Base-by-base conservation (phyloP, 2,797 vertebrate species). In the Mareca penelope region DNA sequence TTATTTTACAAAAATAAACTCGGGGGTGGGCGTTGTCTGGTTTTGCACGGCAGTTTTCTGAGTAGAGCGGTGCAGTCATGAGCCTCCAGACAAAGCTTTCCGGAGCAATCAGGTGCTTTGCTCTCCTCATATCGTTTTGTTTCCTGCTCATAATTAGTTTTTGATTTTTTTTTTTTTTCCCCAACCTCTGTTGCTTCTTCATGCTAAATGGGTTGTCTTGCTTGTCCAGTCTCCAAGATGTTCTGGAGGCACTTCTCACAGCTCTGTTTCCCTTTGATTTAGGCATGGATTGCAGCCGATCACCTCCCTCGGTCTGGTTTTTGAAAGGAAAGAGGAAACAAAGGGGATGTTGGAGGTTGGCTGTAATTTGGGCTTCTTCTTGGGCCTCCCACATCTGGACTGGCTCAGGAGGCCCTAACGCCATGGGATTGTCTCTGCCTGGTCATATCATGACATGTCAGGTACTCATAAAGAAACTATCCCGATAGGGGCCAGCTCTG, bases 1-100 rank as follows among this genome's bases (percentile, higher is more conserved):
- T 87, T 94, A 96, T 96, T 96, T 82, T 82, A 63, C 68, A 89
- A 85, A 93, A 96, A 89, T 80, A 79, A 87, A 63, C 68, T 18
- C 3, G 3, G 31, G 23, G 48, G 6, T 44, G 26, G 5, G 26
- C 15, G 22, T 55, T 2, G 0, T 33, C n/a, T 19, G 18, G 9
- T n/a, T 82, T 64, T 73, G 28, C 75, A 61, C 59, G 10, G 63
- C 53, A 55, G 31, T 76, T 46, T 42, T 31, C 4, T 0, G 7
- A 61, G 39, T 5, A 1, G 4, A 48, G 59, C 5, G 44, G 39
- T 10, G 6, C 60, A 53, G 24, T 31, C 8, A 2, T 7, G 56
- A 81, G 4, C 16, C 31, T 70, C 31, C 52, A 39, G 73, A 33
- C 24, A 37, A 31, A 4, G 8, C 40, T 18, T 50, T 75, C 40